Evolutionary conservation across 92 coral and sea anemone genomes (phyloP).

Genomic region (Metridium senile): DNA sequence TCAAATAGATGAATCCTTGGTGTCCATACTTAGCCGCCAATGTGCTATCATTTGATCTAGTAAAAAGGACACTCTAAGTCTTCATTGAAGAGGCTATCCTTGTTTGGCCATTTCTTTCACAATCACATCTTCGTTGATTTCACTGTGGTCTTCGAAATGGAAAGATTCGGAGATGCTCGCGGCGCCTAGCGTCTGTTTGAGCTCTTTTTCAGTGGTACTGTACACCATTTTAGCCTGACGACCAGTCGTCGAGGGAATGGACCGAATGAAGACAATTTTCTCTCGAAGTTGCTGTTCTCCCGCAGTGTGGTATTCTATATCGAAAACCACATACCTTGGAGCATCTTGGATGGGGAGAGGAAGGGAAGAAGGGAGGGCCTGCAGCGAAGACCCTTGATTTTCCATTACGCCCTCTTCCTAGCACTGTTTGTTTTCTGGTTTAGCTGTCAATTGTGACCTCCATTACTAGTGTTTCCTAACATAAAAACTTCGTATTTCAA

Average conservation of each 20-base stretch:
- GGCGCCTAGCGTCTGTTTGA: neutral
- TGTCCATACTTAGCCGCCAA: too few relatives aligned
- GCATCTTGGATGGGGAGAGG: too few relatives aligned
- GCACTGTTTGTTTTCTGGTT: too few relatives aligned
- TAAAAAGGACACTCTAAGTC: too few relatives aligned
- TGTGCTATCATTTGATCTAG: too few relatives aligned
- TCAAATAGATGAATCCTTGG: too few relatives aligned
- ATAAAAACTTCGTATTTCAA: too few relatives aligned
- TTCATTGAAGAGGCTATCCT: neutral
- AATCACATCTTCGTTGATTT: neutral
- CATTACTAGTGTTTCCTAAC: too few relatives aligned
- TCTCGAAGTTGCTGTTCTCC: constrained; percentile 3
- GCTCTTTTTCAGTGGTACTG: neutral
- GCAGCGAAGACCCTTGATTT: constrained; percentile 2
- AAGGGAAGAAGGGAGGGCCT: too few relatives aligned
- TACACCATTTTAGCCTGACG: neutral
- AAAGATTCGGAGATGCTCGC: neutral
- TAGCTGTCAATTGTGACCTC: too few relatives aligned
- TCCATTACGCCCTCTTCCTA: too few relatives aligned
- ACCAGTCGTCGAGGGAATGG: neutral
- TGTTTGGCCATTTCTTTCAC: constrained; percentile 2
- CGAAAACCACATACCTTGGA: neutral
- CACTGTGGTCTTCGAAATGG: neutral
- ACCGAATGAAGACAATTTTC: neutral
- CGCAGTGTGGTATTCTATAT: neutral